phyloP scores from a whole-genome alignment of 2,797 vertebrate species.

The Sebastes itinus region DNA sequence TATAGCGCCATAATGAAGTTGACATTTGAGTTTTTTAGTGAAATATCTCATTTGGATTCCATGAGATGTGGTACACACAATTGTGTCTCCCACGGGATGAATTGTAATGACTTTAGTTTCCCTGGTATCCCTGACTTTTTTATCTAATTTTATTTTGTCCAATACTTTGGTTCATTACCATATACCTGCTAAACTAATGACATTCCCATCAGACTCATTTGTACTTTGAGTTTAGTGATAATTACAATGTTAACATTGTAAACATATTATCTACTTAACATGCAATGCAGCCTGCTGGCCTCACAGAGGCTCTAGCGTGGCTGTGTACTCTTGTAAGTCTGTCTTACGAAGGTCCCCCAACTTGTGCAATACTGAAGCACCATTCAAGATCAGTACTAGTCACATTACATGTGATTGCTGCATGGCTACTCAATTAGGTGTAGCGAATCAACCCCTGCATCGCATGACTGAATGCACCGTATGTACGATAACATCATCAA shows the following conservation, averaged over 20 bases:
- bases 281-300: neutral
- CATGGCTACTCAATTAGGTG: neutral
- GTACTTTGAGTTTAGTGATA: neutral
- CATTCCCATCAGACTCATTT: neutral
- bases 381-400: neutral
- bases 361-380: neutral
- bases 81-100: neutral
- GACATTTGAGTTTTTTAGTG: neutral
- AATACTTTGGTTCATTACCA: neutral
- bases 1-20: neutral
- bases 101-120: neutral
- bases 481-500: neutral
- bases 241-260: neutral
- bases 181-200: neutral
- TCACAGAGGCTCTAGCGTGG: neutral
- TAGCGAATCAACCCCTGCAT: neutral
- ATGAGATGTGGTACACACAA: too few relatives aligned
- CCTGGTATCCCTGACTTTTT: neutral
- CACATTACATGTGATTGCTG: neutral
- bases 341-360: neutral
- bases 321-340: neutral
- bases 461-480: neutral
- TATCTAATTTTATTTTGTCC: neutral
- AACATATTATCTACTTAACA: neutral
- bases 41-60: neutral